A percentile compares a stretch with the other conserved stretches of the same genome.
Evolutionary conservation across 2,888 invertebrate genomes (phyloP).

Genomic region (Polietes domitor): DNA sequence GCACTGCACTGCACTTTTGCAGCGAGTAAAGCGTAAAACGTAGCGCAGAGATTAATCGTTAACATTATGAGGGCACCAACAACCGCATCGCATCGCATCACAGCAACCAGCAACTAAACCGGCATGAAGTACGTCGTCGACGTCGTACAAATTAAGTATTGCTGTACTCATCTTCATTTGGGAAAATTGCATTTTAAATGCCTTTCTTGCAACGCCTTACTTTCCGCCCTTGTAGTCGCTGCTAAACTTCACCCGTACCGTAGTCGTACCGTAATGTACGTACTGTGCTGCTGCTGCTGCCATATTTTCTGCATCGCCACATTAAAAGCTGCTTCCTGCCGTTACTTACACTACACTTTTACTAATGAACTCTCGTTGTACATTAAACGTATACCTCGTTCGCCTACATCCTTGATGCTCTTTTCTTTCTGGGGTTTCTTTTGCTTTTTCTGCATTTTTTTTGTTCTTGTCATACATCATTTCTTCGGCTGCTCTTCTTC

Average conservation of each 20-base stretch:
- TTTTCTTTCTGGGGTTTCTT: not conserved
- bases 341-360: slow-evolving; percentile 64
- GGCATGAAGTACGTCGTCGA: slow-evolving; percentile 34
- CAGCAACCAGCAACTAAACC: not conserved
- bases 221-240: not conserved
- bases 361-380: slow-evolving; percentile 65
- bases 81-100: not conserved
- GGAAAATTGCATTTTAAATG: slow-evolving; percentile 66
- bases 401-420: not conserved
- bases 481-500: slow-evolving; percentile 8
- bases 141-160: slow-evolving; percentile 61
- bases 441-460: slow-evolving; percentile 26
- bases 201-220: slow-evolving; percentile 54
- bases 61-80: not conserved
- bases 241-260: not conserved
- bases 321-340: slow-evolving; percentile 66
- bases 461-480: slow-evolving; percentile 27
- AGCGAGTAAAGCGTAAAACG: not conserved
- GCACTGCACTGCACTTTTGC: not conserved
- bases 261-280: not conserved
- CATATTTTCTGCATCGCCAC: slow-evolving; percentile 34
- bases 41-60: not conserved
- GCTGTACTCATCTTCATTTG: slow-evolving; percentile 62
- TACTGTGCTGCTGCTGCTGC: slow-evolving; percentile 4
- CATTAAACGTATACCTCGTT: slow-evolving; percentile 47